phyloP scores from a whole-genome alignment of 2,113 vertebrate species.

The Notarius quadriscutis region DNA sequence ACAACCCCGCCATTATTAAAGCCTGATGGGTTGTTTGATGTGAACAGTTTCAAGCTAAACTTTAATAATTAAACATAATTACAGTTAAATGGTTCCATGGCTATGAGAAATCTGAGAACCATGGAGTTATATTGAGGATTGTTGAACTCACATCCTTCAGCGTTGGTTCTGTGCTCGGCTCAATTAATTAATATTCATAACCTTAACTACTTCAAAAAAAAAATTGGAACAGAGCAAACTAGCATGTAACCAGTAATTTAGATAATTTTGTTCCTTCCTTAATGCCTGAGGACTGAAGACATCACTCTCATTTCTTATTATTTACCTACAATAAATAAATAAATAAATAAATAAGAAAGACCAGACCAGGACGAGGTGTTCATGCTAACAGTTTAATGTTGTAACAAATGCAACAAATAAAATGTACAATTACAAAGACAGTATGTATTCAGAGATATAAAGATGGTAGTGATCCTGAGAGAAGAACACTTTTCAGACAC shows the following conservation, averaged over 20 bases:
- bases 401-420: constrained; percentile 21
- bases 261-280: too few relatives aligned
- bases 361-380: neutral
- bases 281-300: neutral
- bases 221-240: neutral
- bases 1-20: neutral
- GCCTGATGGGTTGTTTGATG: neutral
- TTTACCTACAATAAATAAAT: too few relatives aligned
- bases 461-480: neutral
- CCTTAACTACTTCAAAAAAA: too few relatives aligned
- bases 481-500: neutral
- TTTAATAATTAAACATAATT: neutral
- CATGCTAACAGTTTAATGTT: constrained; percentile 24
- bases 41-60: neutral
- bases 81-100: neutral
- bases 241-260: too few relatives aligned
- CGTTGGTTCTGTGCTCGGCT: too few relatives aligned
- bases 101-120: neutral
- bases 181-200: neutral
- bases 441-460: neutral
- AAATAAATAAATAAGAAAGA: neutral
- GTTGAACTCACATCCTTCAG: neutral
- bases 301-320: neutral
- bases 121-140: neutral
- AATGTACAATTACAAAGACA: neutral